Conservation (phyloP, 2,888 invertebrate genomes). For the Brenthis ino region DNA sequence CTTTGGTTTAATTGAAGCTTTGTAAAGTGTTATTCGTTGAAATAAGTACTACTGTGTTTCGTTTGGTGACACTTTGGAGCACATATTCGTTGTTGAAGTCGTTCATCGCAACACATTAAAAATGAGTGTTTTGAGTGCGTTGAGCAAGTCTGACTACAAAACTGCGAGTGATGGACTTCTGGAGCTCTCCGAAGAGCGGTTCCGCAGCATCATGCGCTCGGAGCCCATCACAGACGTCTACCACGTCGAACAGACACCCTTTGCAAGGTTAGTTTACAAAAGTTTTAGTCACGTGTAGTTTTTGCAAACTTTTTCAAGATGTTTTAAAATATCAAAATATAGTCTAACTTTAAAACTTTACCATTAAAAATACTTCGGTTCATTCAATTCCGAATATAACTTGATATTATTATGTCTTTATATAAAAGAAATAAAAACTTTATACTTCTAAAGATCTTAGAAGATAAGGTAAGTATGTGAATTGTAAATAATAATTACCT, state of each 20-base stretch:
- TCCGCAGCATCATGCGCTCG: slow-evolving; percentile 86
- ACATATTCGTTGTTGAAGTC: slow-evolving; percentile 64
- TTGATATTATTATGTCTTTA: no score
- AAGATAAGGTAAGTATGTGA: slow-evolving; percentile 18
- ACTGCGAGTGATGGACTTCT: slow-evolving; percentile 87
- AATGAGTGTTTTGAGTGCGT: slow-evolving; percentile 80
- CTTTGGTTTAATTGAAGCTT: slow-evolving; percentile 76
- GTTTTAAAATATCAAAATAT: background rate
- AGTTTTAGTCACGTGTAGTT: slow-evolving; percentile 31
- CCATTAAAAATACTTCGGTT: no score
- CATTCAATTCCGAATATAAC: no score
- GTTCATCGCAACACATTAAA: slow-evolving; percentile 77
- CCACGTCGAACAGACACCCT: slow-evolving; percentile 91
- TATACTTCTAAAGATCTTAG: slow-evolving; percentile 7
- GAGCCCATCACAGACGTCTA: slow-evolving; percentile 89
- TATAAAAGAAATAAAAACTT: background rate
- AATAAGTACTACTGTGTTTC: slow-evolving; percentile 77
- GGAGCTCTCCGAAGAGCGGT: slow-evolving; percentile 86
- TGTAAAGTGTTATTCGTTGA: slow-evolving; percentile 76
- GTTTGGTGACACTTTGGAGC: slow-evolving; percentile 73
- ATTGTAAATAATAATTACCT: slow-evolving; percentile 25
- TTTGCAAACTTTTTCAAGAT: slow-evolving; percentile 1
- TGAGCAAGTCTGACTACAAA: slow-evolving; percentile 81
- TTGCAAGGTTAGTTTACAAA: slow-evolving; percentile 86
- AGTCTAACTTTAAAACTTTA: background rate